Evolutionary conservation across 2,888 invertebrate genomes (phyloP), one percentile per base, ranked within the genome.

Genomic region (Aphidius colemani): DNA sequence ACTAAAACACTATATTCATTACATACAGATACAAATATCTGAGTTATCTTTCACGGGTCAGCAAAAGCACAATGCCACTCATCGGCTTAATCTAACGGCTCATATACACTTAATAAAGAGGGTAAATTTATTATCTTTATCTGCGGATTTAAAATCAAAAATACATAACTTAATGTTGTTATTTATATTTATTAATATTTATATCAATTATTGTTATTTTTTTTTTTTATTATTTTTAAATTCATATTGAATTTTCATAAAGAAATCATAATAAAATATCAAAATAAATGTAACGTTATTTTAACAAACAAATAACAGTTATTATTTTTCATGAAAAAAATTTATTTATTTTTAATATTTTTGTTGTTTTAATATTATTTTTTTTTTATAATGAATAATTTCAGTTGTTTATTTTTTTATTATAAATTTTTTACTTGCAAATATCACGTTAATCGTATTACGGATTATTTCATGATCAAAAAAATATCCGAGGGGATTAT

Each of bases 391-490:
- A 18, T 18, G 13, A 1, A 18, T 18, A 18, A 18, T 18, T 1
- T 18, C 2, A 1, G 1, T 18, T 18, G 2, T 18, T 18, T 18
- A 18, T 18, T 18, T 18, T 18, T 1, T 18, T 18, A 18, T 18
- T 18, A 18, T 18, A 18, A 18, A 18, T 18, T 18, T 13, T 59
- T 40, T 41, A 39, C n/a, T 45, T 51, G 46, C 3, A 30, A 30
- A 61, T 64, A 74, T 74, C 76, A 77, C 75, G 79, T 80, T 81
- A 81, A 81, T 82, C 80, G 81, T 81, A 81, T 81, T 81, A 82
- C 72, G 79, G 80, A 81, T 81, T 82, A 82, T 80, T 79, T 78
- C 78, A 72, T 78, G 81, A 82, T 81, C 78, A 81, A 80, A 82
- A 5, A 30, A 81, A 82, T 82, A 81, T 81, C 78, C 76, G 72